phyloP scores from a whole-genome alignment of 2,113 vertebrate genomes.

The Plectropomus leopardus region DNA sequence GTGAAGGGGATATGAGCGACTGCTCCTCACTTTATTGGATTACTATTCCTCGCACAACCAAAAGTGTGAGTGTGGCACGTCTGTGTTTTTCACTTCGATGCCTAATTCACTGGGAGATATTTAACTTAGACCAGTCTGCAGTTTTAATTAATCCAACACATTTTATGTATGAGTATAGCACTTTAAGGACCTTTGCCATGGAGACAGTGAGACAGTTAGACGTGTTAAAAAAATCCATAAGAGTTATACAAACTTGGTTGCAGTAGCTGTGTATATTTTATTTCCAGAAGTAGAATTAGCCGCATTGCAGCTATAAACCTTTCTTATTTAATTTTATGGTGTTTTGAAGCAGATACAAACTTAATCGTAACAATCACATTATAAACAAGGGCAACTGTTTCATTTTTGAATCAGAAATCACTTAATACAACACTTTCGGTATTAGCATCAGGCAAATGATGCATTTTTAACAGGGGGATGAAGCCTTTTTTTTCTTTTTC shows the following conservation, averaged over 20 bases:
- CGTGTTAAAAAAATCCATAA: not conserved
- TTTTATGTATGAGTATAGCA: not conserved
- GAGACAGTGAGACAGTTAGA: not conserved
- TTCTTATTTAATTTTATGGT: conserved; percentile 11
- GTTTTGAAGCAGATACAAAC: conserved; percentile 25
- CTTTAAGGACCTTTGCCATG: not conserved
- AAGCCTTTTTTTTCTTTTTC: too few species aligned
- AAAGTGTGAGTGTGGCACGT: conserved; percentile 21
- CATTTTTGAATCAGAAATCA: conserved; percentile 43
- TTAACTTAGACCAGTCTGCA: conserved; percentile 12
- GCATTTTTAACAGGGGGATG: too few species aligned
- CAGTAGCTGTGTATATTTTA: not conserved
- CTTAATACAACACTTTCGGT: conserved; percentile 22
- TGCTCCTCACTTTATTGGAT: conserved; percentile 69
- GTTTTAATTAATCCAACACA: not conserved
- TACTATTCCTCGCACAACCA: conserved; percentile 43
- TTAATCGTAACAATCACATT: conserved; percentile 35
- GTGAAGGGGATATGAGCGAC: conserved; percentile 67
- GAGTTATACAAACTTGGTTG: not conserved
- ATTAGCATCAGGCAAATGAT: too few species aligned
- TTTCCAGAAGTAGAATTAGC: conserved; percentile 2
- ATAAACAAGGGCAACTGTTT: conserved; percentile 40
- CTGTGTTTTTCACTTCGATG: conserved; percentile 21
- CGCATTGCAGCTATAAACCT: conserved; percentile 7
- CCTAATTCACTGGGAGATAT: conserved; percentile 18